Evolutionary conservation across 2,113 vertebrate genomes (phyloP).

Genomic region (Dunckerocampus dactyliophorus): DNA sequence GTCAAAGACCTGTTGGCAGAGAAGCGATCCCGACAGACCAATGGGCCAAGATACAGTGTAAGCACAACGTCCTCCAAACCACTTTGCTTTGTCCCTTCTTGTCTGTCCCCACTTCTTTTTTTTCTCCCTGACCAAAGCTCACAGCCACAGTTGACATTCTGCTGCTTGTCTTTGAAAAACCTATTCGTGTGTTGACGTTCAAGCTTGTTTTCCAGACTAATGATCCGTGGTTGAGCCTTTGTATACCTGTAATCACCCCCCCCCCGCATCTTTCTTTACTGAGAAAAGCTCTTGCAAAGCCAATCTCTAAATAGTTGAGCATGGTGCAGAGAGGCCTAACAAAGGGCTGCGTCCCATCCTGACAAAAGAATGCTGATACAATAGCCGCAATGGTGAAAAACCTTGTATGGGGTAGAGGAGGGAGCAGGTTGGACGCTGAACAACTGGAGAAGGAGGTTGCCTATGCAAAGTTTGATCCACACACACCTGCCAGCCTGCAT

Average conservation of each 20-base stretch:
- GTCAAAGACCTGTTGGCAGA: slow-evolving; percentile 96
- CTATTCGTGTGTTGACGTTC: slow-evolving; percentile 61
- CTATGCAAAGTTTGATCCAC: slow-evolving; percentile 73
- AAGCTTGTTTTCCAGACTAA: slow-evolving; percentile 57
- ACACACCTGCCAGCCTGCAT: slow-evolving; percentile 71
- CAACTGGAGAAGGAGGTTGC: slow-evolving; percentile 47
- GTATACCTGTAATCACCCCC: slow-evolving; percentile 40
- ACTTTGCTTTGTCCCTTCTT: slow-evolving; percentile 27
- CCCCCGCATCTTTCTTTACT: slow-evolving; percentile 41
- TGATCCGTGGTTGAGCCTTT: slow-evolving; percentile 41
- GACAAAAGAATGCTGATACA: slow-evolving; percentile 64
- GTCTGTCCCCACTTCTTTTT: slow-evolving; percentile 43
- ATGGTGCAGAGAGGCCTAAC: slow-evolving; percentile 44
- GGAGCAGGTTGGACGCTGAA: slow-evolving; percentile 30
- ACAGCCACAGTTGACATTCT: slow-evolving; percentile 59
- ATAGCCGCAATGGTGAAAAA: slow-evolving; percentile 49
- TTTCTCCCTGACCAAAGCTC: slow-evolving; percentile 44
- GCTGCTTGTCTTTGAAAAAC: slow-evolving; percentile 40
- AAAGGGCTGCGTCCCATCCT: slow-evolving; percentile 30
- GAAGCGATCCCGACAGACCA: slow-evolving; percentile 83
- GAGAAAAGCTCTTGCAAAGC: slow-evolving; percentile 50
- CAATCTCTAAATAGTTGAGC: slow-evolving; percentile 64
- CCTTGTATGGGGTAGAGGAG: slow-evolving; percentile 17
- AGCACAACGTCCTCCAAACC: slow-evolving; percentile 59
- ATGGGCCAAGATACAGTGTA: slow-evolving; percentile 77